These are phyloP conservation scores for Scaptomyza montana DNA, from an alignment of 1,140 invertebrate genomes.

Conservation along the genomic window DNA sequence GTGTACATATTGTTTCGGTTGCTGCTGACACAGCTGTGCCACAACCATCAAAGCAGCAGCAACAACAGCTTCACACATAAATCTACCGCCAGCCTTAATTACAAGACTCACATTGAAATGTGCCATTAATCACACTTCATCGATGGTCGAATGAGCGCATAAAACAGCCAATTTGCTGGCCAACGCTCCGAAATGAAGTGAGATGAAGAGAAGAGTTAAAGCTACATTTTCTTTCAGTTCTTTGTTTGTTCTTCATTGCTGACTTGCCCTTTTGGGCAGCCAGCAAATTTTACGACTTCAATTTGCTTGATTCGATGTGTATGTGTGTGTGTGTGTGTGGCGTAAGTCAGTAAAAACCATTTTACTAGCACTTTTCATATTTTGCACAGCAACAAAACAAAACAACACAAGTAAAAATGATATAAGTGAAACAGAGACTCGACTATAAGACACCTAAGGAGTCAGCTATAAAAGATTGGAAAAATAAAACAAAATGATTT, in stretches of 20 bases:
- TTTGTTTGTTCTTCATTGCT: background rate
- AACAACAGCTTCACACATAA: conserved; percentile 42
- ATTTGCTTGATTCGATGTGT: conserved; percentile 34
- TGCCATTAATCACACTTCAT: conserved; percentile 80
- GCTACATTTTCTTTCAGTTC: background rate
- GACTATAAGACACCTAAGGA: background rate
- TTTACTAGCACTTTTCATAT: conserved; percentile 78
- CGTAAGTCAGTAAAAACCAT: conserved; percentile 44
- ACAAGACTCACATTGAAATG: conserved; percentile 71
- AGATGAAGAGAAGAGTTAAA: background rate
- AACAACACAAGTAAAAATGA: conserved; percentile 13
- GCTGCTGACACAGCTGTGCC: conserved; percentile 47
- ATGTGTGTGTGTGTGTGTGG: conserved; percentile 1
- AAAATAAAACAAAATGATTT: too few relatives aligned
- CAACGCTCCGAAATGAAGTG: background rate
- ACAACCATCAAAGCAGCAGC: background rate
- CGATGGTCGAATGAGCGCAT: conserved; percentile 62
- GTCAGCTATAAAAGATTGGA: too few relatives aligned
- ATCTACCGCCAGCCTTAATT: conserved; percentile 69
- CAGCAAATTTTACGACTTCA: conserved; percentile 59
- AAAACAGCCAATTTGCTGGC: conserved; percentile 68
- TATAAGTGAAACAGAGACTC: background rate
- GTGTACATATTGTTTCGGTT: conserved; percentile 2
- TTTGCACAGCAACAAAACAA: conserved; percentile 33
- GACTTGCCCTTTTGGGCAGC: conserved; percentile 38